Base-by-base conservation (phyloP, 64 coral and sea anemone genomes). In the Actinia equina region DNA sequence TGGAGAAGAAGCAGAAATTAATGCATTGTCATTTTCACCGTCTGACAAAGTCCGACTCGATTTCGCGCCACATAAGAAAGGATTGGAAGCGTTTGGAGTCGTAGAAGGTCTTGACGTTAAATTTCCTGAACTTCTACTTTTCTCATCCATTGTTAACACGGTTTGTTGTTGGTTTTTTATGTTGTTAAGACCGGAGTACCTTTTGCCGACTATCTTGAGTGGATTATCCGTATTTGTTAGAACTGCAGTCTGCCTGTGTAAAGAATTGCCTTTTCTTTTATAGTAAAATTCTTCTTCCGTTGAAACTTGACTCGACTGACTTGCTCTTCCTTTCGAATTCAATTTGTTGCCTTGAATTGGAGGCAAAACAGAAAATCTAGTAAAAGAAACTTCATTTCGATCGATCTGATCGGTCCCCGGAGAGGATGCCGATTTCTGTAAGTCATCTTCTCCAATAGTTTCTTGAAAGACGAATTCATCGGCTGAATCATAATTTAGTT, bases 341-440 rank as follows among this genome's bases (percentile, higher is more conserved):
- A 14, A 3, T 20, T 27, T 86, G 41, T 51, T 86, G 41, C 61
- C 71, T 18, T 86, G 71, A n/a, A 91, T 91, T 0, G 89, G 89
- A 49, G 89, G 89, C 18, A 91, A 52, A 3, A 91, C 89, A 10
- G 89, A 91, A 86, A 91, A 91, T 18, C 41, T 83, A 15, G 83
- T 91, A 67, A 91, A 91, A 2, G 70, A 25, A 4, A 63, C 56
- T 19, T 23, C 44, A 20, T 43, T 44, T 81, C 78, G 78, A 49
- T 46, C 78, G 17, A 20, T 81, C 78, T 20, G 44, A 10, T 81
- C 69, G 12, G 25, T 26, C 25, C 8, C 3, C 15, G 69, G 69
- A 74, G 69, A 74, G 2, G 69, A 26, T 2, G n/a, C n/a, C n/a
- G 23, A 41, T 46, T 22, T 15, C 78, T 44, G 41, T 19, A 49